Base-by-base conservation (phyloP, 1,140 invertebrate genomes). In the Streblospio benedicti region DNA sequence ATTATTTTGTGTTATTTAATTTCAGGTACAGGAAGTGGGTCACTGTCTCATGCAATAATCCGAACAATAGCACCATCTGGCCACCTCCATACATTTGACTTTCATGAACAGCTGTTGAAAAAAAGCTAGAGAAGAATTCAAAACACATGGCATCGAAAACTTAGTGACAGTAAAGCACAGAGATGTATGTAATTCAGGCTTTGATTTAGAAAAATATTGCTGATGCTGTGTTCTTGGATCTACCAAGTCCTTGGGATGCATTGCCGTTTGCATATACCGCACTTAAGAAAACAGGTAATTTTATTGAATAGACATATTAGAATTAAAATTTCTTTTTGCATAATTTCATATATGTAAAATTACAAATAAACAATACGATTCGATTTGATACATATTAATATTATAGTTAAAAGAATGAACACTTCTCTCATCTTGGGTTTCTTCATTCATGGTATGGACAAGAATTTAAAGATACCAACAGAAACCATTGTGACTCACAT, bases 171-270 rank as follows among this genome's bases (percentile, higher is more conserved):
- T 88, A 41, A 74, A 81, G 43, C 71, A 76, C 62, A 64, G 70
- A 43, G 79, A 82, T 73, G 79, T 81, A 2, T 80, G 76, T 65
- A 65, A 69, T 14, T 81, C 87, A 67, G 96, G 96, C 23, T 99
- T 99, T 80, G 87, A 86, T 31, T 81, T 85, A 23, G 82, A 89
- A 6, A 78, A 82, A 20, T n/a, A 84, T 84, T 76, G 91, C 86
- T 27, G 93, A 99, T 85, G 93, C 93, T 41, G 87, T 99, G 2
- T 98, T 99, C 77, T 80, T 99, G 44, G 97, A 99, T 79, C 81
- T 99, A 49, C 97, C 97, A 4, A 85, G 86, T 75, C 96, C 97
- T 5, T 98, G 95, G 92, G 77, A 86, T 66, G 93, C 88, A n/a
- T 82, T 99, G 56, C 81, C 85, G 32, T 87, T 90, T 83, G 89